Base-by-base conservation (phyloP, 1,140 invertebrate species). In the Drosophila pseudoobscura region DNA sequence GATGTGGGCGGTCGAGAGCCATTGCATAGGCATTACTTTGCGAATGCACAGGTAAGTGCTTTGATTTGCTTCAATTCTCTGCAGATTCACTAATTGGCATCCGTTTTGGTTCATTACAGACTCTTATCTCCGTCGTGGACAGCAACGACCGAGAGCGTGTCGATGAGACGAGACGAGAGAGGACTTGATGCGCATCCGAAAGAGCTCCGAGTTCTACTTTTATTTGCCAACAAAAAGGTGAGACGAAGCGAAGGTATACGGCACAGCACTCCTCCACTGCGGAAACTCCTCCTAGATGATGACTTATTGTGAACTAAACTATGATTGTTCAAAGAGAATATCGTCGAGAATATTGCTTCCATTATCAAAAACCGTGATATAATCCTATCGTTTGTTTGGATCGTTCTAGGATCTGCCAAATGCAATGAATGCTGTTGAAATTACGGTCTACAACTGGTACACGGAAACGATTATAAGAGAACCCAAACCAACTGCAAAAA, bases 181-280 rank as follows among this genome's bases (percentile, higher is more conserved):
- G 92, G 98, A 99, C 93, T 94, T 99, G 77, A 96, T 96, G 95
- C 94, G 95, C 92, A 96, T 96, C 95, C 93, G 94, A 97, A 99
- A 92, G 98, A 99, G 93, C 94, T 99, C 71, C 95, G 97, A 75
- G 97, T 98, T 75, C 94, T 99, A 78, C 94, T 99, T 80, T 97
- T 99, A 92, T 99, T 99, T 94, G 98, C 98, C 90, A 99, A 99
- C 94, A 99, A 99, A 95, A 98, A 99, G 94, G 95, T 95, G 80
- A 22, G 3, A 9, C 31, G 8, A 31, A 47, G 3, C 45, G 57
- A 47, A 44, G 11, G 11, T 35, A 52, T 46, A 9, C 20, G 35
- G 17, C 17, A 15, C 15, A 15, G 15, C 15, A 15, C 15, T 0
- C 15, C 15, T 15, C 15, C 15, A 15, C 15, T 15, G 15, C 15